phyloP scores from a whole-genome alignment of 2,888 invertebrate species.

The Tiliacea citrago region DNA sequence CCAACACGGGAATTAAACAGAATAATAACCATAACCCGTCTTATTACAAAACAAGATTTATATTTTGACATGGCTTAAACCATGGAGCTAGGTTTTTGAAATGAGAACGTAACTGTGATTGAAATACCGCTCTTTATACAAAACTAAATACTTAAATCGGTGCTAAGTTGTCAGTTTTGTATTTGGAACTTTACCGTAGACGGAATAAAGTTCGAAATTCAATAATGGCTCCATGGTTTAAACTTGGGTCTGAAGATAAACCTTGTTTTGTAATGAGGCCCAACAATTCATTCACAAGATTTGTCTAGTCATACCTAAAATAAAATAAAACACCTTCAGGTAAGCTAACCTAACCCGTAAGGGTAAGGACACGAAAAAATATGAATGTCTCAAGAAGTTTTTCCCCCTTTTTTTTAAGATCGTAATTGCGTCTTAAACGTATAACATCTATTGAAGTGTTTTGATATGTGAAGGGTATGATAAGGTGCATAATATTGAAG shows the following conservation, averaged over 20 bases:
- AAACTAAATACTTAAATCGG: too few species aligned
- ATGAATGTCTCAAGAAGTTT: neutral
- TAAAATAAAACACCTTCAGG: neutral
- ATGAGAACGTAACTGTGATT: too few species aligned
- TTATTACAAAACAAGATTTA: too few species aligned
- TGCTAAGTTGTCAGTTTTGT: too few species aligned
- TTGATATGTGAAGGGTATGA: neutral
- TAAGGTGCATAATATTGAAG: neutral
- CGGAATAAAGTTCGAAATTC: too few species aligned
- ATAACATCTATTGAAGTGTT: neutral
- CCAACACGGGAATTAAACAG: neutral
- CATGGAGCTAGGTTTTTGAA: too few species aligned
- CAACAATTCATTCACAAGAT: neutral
- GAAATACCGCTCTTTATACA: too few species aligned
- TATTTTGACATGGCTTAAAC: too few species aligned
- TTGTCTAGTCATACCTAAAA: neutral
- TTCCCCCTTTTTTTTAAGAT: neutral
- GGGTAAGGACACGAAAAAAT: constrained; percentile 2
- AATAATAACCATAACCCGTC: neutral
- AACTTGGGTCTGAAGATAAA: too few species aligned
- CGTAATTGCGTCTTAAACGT: neutral
- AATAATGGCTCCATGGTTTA: too few species aligned
- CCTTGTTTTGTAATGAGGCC: too few species aligned
- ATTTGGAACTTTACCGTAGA: too few species aligned
- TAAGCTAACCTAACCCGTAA: neutral